Conservation (phyloP, 2,888 invertebrate species). For the Phania funesta region DNA sequence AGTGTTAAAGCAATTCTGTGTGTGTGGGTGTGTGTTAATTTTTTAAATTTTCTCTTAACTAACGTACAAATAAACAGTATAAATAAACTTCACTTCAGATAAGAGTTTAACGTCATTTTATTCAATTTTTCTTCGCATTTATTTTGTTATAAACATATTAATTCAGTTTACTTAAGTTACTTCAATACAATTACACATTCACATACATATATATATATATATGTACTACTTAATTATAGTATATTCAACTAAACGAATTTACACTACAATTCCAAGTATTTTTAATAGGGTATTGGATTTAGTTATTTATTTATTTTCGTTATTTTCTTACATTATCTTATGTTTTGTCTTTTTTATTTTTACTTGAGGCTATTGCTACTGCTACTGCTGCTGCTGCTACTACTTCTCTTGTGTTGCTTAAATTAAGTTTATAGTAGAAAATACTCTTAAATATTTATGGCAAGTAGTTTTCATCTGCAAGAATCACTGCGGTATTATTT, state of each 20-base stretch:
- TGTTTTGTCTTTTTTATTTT: slow-evolving; percentile 17
- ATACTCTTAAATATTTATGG: slow-evolving; percentile 67
- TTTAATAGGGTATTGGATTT: slow-evolving; percentile 43
- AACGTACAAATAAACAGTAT: too few species aligned
- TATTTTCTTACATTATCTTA: slow-evolving; percentile 19
- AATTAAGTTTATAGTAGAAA: slow-evolving; percentile 21
- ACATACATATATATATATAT: not conserved
- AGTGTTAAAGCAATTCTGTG: too few species aligned
- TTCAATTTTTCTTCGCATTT: not conserved
- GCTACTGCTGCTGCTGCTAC: slow-evolving; percentile 21
- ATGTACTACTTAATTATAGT: not conserved
- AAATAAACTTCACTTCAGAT: too few species aligned
- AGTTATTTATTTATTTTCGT: not conserved
- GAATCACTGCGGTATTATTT: slow-evolving; percentile 52
- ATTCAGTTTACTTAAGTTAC: not conserved
- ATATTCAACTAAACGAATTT: slow-evolving; percentile 3
- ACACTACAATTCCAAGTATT: slow-evolving; percentile 21
- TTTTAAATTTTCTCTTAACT: too few species aligned
- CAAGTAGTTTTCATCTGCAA: slow-evolving; percentile 68
- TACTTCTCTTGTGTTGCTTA: not conserved
- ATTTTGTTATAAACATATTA: too few species aligned
- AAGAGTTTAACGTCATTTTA: not conserved
- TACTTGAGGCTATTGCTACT: slow-evolving; percentile 43
- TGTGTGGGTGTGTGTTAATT: too few species aligned
- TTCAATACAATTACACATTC: not conserved